Evolutionary conservation across 2,113 vertebrate species (phyloP).

Genomic region (Trogon surrucura): DNA sequence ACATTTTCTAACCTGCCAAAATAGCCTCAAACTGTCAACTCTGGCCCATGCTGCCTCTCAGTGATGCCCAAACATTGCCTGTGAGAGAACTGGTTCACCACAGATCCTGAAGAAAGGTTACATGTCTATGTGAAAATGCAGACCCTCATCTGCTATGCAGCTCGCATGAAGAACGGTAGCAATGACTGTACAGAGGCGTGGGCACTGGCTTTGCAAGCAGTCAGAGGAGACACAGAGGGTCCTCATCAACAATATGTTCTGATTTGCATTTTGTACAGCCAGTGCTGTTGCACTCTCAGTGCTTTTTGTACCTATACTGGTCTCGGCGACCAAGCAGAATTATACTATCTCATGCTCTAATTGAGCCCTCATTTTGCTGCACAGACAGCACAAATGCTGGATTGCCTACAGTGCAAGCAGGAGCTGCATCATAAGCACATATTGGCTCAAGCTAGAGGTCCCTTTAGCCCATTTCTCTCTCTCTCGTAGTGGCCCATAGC

Average conservation of each 20-base stretch:
- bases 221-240: not conserved
- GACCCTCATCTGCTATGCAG: not conserved
- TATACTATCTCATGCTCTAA: not conserved
- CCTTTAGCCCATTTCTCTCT: not conserved
- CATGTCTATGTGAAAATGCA: rapidly evolving
- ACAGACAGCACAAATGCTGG: not conserved
- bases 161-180: rapidly evolving
- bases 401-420: not conserved
- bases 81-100: not conserved
- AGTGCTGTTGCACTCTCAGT: not conserved
- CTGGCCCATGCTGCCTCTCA: not conserved
- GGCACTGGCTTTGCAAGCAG: not conserved
- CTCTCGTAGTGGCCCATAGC: not conserved
- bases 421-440: not conserved
- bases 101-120: not conserved
- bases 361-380: not conserved
- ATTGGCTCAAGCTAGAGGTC: not conserved
- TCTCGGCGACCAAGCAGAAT: not conserved
- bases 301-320: not conserved
- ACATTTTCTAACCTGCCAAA: not conserved
- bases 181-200: not conserved
- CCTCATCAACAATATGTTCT: not conserved
- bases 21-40: not conserved
- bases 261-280: not conserved
- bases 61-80: not conserved